Conservation (phyloP, 1,140 invertebrate species). For the Sitophilus oryzae region DNA sequence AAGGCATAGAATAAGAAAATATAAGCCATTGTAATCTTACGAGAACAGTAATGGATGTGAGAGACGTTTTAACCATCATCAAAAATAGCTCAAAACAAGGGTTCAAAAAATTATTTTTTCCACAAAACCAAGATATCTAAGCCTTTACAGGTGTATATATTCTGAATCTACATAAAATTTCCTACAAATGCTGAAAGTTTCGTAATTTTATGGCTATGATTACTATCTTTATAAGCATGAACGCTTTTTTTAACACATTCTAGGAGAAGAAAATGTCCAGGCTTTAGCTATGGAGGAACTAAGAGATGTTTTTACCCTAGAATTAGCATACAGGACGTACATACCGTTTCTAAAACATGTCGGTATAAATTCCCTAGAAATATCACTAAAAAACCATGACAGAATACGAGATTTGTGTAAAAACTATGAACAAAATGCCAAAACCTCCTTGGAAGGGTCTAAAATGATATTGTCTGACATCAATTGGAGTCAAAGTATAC, state of each 20-base stretch:
- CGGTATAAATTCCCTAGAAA: conserved; percentile 63
- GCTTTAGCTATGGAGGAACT: conserved; percentile 69
- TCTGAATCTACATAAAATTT: too few relatives aligned
- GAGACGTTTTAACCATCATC: too few relatives aligned
- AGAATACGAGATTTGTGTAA: conserved; percentile 72
- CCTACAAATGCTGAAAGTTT: too few relatives aligned
- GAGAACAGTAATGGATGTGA: too few relatives aligned
- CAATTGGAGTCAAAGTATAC: conserved; percentile 27
- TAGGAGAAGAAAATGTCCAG: conserved; percentile 17
- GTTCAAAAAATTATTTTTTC: too few relatives aligned
- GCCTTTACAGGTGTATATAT: too few relatives aligned
- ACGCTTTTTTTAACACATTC: background rate
- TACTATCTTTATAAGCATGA: background rate
- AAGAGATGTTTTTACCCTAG: conserved; percentile 70
- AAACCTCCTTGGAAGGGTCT: conserved; percentile 14
- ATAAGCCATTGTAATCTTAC: too few relatives aligned
- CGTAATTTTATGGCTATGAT: too few relatives aligned
- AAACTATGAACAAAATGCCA: conserved; percentile 54
- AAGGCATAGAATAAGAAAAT: too few relatives aligned
- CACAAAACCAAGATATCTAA: too few relatives aligned
- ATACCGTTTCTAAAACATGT: conserved; percentile 72
- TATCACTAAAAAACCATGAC: conserved; percentile 69
- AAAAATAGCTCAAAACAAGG: too few relatives aligned
- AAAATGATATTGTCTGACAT: conserved; percentile 21
- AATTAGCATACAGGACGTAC: conserved; percentile 78